phyloP scores from a whole-genome alignment of 2,113 vertebrate genomes.

The mouse (Mus musculus) region DNA sequence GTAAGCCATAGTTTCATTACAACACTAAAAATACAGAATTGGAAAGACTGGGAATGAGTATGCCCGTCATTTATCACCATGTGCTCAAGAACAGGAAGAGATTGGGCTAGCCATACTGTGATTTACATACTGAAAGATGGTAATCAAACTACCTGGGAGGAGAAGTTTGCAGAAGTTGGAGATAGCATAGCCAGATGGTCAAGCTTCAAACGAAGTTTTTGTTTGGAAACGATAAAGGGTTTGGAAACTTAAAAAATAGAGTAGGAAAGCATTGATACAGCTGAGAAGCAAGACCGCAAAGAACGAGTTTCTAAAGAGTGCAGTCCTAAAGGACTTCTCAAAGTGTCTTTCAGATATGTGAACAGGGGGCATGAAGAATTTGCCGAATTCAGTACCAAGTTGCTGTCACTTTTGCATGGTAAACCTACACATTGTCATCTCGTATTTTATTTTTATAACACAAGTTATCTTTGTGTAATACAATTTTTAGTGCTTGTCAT shows the following conservation, averaged over 20 bases:
- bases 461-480: not conserved
- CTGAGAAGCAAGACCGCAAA: not conserved
- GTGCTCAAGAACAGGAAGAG: not conserved
- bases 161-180: not conserved
- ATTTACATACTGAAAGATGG: not conserved
- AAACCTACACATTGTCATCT: not conserved
- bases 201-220: not conserved
- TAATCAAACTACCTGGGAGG: not conserved
- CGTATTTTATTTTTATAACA: constrained; percentile 34
- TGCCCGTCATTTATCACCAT: not conserved
- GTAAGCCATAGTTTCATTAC: constrained; percentile 45
- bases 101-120: not conserved
- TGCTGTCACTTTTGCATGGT: not conserved
- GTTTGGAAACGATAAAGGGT: not conserved
- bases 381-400: not conserved
- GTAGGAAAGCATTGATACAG: not conserved
- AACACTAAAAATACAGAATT: not conserved
- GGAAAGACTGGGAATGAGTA: not conserved
- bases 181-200: not conserved
- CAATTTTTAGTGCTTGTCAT: not conserved
- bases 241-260: constrained; percentile 14
- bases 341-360: not conserved
- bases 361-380: not conserved
- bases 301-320: not conserved
- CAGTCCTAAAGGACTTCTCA: not conserved